Evolutionary conservation across 1,140 invertebrate genomes (phyloP), one percentile per base, ranked within the genome.

Genomic region (Drosophila jambulina): DNA sequence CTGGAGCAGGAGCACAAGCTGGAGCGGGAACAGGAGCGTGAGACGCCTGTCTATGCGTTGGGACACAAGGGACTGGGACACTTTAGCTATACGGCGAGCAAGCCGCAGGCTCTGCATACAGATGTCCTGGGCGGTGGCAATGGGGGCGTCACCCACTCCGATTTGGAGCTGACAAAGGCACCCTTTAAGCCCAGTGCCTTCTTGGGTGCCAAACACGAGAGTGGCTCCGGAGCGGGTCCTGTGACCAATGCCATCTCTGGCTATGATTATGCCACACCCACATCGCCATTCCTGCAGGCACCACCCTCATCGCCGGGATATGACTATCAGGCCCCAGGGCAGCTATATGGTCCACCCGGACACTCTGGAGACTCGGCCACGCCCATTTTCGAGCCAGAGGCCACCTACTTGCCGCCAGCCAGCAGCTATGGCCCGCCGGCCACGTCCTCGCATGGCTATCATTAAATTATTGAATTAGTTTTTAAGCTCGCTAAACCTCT

Each of bases 131-230:
- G 42, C 13, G 19, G 5, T 2, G 42, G 23, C 36, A 40, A 45
- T 23, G 15, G 36, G 10, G 51, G 56, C 3, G 15, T 29, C 29
- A 15, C 12, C 48, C 25, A 36, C 12, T 32, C 43, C 23, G 57
- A 46, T 0, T 59, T 69, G 6, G 83, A 86, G 9, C 59, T 81
- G 17, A 38, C 77, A 3, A 88, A 90, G 68, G 74, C 82, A 1
- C 91, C 91, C 0, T 92, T 92, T 48, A 91, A 88, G 69, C 91
- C 91, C 12, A 91, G 91, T 56, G 81, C 84, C n/a, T 92, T 92
- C 15, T 54, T 92, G 25, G 91, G 91, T 2, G 77, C 84, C 77
- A 91, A 84, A 46, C 85, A 90, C 12, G 85, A 90, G 36, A 10
- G 63, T 12, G 60, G 61, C 23, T 49, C 38, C 13, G 32, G n/a